A percentile compares a stretch with the other conserved stretches of the same genome.
Evolutionary conservation across 2,113 vertebrate genomes (phyloP).

Genomic region (Corythornis cristatus): DNA sequence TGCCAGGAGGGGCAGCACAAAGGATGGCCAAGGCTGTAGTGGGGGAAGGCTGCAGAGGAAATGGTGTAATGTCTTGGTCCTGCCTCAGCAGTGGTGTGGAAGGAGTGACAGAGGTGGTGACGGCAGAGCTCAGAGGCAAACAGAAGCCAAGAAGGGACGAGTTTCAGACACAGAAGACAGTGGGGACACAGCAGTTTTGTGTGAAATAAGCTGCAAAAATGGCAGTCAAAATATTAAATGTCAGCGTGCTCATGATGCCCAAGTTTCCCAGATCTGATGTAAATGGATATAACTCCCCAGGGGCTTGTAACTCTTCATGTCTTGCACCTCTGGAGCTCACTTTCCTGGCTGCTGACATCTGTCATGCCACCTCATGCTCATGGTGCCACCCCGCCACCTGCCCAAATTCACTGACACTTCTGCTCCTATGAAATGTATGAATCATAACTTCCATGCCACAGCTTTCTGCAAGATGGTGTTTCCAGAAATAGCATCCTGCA

Average conservation of each 20-base stretch:
- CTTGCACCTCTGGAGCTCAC: conserved; percentile 5
- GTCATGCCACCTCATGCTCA: conserved; percentile 12
- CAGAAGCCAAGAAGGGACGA: background rate
- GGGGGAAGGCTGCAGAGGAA: background rate
- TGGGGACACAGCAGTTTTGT: background rate
- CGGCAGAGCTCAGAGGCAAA: background rate
- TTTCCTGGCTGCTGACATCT: conserved; percentile 54
- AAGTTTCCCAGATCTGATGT: conserved; percentile 23
- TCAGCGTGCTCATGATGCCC: background rate
- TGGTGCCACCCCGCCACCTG: conserved; percentile 43
- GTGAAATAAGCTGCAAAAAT: conserved; percentile 30
- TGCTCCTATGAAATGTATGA: conserved; percentile 38
- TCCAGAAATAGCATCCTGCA: conserved; percentile 51
- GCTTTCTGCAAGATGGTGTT: conserved; percentile 18
- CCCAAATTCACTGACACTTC: conserved; percentile 51
- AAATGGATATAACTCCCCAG: conserved; percentile 16
- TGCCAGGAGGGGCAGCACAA: background rate
- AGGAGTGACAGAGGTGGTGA: background rate
- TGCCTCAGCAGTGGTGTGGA: background rate
- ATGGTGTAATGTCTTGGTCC: conserved; percentile 8
- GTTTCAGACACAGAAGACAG: background rate
- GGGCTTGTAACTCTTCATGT: background rate
- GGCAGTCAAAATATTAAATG: conserved; percentile 33
- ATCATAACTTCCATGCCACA: conserved; percentile 30
- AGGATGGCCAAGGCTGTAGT: background rate